Conservation (phyloP, 2,888 invertebrate species). For the Erynnis tages region DNA sequence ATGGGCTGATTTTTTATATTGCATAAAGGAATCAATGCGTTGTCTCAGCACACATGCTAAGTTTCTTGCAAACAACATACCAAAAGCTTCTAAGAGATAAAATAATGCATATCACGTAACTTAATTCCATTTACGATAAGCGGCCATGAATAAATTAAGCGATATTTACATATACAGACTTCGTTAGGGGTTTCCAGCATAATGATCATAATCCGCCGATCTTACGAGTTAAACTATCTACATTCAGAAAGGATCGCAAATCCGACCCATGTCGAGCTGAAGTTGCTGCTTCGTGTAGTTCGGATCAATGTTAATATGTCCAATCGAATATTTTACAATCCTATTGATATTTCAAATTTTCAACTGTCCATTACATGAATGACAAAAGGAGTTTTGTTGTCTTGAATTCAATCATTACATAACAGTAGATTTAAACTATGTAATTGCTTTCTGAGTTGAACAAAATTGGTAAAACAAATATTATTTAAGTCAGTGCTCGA, state of each 20-base stretch:
- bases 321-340: conserved; percentile 12
- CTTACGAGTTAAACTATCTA: conserved; percentile 17
- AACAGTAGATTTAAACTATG: too few relatives aligned
- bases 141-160: conserved; percentile 20
- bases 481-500: not conserved
- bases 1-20: not conserved
- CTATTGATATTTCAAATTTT: not conserved
- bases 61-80: not conserved
- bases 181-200: conserved; percentile 18
- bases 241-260: conserved; percentile 8
- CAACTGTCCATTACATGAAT: not conserved
- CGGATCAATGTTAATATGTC: conserved; percentile 5
- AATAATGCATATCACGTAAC: conserved; percentile 15
- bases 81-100: conserved; percentile 5
- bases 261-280: conserved; percentile 10
- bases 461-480: not conserved
- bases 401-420: not conserved
- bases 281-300: not conserved
- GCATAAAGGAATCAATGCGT: too few relatives aligned
- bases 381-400: not conserved
- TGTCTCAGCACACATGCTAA: not conserved
- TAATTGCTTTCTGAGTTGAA: too few relatives aligned
- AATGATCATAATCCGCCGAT: conserved; percentile 20
- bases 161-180: conserved; percentile 23
- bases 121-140: conserved; percentile 22